phyloP scores from a whole-genome alignment of 2,888 invertebrate genomes.

The Zelleria hepariella region DNA sequence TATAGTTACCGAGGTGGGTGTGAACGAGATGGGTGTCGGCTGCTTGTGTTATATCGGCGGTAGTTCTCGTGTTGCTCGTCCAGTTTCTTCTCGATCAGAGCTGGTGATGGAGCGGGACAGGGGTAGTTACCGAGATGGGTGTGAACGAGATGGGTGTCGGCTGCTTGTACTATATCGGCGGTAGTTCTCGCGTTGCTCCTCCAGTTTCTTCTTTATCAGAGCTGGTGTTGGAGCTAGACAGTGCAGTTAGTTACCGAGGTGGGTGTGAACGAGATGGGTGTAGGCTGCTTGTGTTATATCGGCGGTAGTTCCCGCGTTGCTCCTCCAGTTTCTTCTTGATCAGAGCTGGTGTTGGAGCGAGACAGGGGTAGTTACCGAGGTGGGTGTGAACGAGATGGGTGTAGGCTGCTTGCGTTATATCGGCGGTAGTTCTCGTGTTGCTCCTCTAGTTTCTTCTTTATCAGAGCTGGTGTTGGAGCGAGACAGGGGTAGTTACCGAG shows the following conservation, averaged over 20 bases:
- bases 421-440: conserved; percentile 88
- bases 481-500: not conserved
- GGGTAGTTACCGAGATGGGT: conserved; percentile 81
- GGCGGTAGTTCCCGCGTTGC: conserved; percentile 81
- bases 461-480: not conserved
- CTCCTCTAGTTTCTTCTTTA: too few species aligned
- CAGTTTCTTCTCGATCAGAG: conserved; percentile 45
- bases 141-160: conserved; percentile 85
- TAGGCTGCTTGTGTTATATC: not conserved
- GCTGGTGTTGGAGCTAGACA: too few species aligned
- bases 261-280: too few species aligned
- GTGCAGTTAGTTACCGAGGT: not conserved
- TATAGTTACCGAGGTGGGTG: not conserved
- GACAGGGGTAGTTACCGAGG: conserved; percentile 73
- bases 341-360: not conserved
- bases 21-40: not conserved
- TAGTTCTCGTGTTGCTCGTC: conserved; percentile 90
- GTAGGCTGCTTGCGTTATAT: conserved; percentile 77
- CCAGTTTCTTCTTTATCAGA: conserved; percentile 89
- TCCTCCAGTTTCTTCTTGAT: conserved; percentile 80
- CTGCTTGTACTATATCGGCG: conserved; percentile 70
- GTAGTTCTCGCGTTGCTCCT: conserved; percentile 89
- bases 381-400: conserved; percentile 91
- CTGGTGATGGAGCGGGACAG: not conserved
- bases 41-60: conserved; percentile 8